These are phyloP conservation scores for Epirrhoe alternata DNA, from an alignment of 2,888 invertebrate genomes.

Conservation along the genomic window DNA sequence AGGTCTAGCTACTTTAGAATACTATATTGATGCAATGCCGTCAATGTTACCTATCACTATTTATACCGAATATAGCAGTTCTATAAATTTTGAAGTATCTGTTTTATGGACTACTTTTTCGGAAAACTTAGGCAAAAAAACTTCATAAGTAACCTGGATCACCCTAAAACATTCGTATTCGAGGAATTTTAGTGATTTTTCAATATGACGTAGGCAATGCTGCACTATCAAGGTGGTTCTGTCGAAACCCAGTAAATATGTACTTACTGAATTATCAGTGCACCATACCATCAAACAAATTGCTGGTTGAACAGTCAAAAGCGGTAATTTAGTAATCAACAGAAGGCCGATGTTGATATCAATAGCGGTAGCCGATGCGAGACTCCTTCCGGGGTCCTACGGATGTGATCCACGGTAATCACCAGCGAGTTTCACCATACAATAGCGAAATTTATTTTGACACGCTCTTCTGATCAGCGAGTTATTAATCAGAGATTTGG, in stretches of 20 bases:
- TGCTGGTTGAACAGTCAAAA: constrained; percentile 26
- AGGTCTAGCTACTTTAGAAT: not conserved
- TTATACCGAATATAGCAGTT: too few species aligned
- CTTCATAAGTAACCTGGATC: not conserved
- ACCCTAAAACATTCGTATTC: not conserved
- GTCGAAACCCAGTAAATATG: not conserved
- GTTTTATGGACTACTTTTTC: too few species aligned
- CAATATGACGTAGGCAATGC: not conserved
- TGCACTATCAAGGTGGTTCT: not conserved
- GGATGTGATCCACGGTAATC: constrained; percentile 80
- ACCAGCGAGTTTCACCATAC: constrained; percentile 81
- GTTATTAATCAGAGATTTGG: constrained; percentile 70
- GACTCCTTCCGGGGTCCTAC: constrained; percentile 77
- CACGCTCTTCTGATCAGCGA: constrained; percentile 74
- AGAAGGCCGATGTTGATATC: constrained; percentile 65
- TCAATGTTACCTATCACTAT: too few species aligned
- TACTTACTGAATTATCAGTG: not conserved
- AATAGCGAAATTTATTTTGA: constrained; percentile 65
- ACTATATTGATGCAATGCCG: too few species aligned
- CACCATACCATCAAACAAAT: constrained; percentile 20
- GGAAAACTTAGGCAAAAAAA: too few species aligned
- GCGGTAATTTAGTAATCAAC: constrained; percentile 39
- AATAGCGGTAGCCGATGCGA: constrained; percentile 69
- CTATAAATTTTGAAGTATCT: too few species aligned
- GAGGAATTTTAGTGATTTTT: not conserved